Evolutionary conservation across 2,113 vertebrate species (phyloP).

Genomic region (Anoplopoma fimbria): DNA sequence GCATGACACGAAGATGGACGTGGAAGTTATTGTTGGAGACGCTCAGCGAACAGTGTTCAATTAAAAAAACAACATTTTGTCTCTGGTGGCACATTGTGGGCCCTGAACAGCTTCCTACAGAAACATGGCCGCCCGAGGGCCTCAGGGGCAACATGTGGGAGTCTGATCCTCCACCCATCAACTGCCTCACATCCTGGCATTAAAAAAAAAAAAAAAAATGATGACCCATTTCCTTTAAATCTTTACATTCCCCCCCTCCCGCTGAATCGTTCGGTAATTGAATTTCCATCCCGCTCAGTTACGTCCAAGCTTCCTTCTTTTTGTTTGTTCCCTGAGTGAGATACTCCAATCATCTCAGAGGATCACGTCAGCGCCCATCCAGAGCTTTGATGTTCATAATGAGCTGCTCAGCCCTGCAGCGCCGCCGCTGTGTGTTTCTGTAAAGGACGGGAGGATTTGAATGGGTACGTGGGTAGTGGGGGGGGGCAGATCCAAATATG

Average conservation of each 20-base stretch:
- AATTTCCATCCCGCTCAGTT: slow-evolving; percentile 33
- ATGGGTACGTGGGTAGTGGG: slow-evolving; percentile 61
- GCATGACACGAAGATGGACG: slow-evolving; percentile 57
- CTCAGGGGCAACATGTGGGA: slow-evolving; percentile 53
- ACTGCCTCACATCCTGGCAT: slow-evolving; percentile 53
- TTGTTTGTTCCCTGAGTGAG: slow-evolving; percentile 49
- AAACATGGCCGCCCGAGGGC: slow-evolving; percentile 44
- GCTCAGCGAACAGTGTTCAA: slow-evolving; percentile 25
- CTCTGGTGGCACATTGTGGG: slow-evolving; percentile 32
- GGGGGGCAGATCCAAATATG: slow-evolving; percentile 57
- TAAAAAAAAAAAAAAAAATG: slow-evolving; percentile 25
- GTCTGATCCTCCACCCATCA: slow-evolving; percentile 54
- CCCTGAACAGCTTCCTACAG: slow-evolving; percentile 38
- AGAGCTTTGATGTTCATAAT: slow-evolving; percentile 77
- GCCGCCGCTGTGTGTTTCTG: slow-evolving; percentile 52
- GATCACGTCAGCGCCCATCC: slow-evolving; percentile 48
- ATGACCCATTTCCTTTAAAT: slow-evolving; percentile 64
- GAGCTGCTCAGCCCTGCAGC: slow-evolving; percentile 70
- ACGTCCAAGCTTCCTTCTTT: slow-evolving; percentile 16
- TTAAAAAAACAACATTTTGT: not conserved
- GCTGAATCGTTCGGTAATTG: slow-evolving; percentile 44
- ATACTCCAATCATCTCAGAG: slow-evolving; percentile 59
- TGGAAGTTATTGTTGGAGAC: slow-evolving; percentile 31
- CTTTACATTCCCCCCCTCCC: slow-evolving; percentile 42
- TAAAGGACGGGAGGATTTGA: slow-evolving; percentile 57